phyloP scores from a whole-genome alignment of 2,113 vertebrate species.

The Otocyon megalotis region DNA sequence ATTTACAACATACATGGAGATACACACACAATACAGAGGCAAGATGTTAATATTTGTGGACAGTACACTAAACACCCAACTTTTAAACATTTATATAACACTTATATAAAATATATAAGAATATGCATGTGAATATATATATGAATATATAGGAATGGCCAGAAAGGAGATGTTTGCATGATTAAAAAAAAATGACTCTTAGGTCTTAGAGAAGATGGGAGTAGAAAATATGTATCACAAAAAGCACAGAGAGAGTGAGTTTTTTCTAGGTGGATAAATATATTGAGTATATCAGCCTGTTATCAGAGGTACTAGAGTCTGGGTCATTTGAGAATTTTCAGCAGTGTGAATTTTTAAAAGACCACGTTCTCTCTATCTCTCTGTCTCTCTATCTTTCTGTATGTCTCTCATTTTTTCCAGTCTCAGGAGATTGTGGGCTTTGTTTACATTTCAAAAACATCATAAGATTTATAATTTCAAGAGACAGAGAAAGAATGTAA shows the following conservation, averaged over 20 bases:
- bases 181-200: neutral
- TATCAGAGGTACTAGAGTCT: neutral
- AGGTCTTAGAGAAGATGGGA: neutral
- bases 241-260: neutral
- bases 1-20: neutral
- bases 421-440: neutral
- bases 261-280: neutral
- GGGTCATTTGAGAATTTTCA: neutral
- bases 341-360: neutral
- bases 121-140: neutral
- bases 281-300: neutral
- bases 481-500: neutral
- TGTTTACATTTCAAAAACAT: neutral
- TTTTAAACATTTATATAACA: neutral
- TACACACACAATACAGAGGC: neutral
- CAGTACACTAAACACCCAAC: neutral
- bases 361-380: neutral
- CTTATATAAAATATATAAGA: neutral
- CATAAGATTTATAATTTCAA: neutral
- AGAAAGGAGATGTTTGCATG: neutral
- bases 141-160: neutral
- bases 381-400: neutral
- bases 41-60: neutral
- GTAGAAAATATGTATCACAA: neutral
- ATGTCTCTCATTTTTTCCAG: neutral